These are phyloP conservation scores for Cotesia glomerata DNA, from an alignment of 1,140 invertebrate genomes.

Conservation along the genomic window DNA sequence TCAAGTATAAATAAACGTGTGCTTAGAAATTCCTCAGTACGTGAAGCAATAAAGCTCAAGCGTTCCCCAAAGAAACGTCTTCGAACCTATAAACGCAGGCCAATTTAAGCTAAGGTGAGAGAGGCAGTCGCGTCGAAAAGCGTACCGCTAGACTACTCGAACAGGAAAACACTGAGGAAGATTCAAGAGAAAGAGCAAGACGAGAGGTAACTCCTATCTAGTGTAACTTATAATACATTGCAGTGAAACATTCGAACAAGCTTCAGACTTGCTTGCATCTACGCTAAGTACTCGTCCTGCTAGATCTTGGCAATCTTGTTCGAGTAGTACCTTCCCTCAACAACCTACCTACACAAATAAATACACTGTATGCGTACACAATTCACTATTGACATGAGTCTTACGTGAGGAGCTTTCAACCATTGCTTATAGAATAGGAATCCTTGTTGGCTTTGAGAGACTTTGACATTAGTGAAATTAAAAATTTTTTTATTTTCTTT, in stretches of 20 bases:
- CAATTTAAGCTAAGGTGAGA: not conserved
- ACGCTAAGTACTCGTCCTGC: not conserved
- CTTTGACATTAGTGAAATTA: not conserved
- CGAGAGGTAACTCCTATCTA: not conserved
- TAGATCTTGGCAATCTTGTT: not conserved
- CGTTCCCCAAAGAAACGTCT: not conserved
- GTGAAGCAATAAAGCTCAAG: not conserved
- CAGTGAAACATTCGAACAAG: not conserved
- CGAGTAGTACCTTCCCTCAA: not conserved
- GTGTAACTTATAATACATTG: not conserved
- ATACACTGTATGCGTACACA: not conserved
- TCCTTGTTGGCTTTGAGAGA: not conserved
- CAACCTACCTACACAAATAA: not conserved
- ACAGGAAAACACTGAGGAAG: not conserved
- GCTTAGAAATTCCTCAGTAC: not conserved
- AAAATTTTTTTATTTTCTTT: too few relatives aligned
- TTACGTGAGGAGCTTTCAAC: not conserved
- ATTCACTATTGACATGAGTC: not conserved
- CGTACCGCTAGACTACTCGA: too few relatives aligned
- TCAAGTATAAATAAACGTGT: not conserved
- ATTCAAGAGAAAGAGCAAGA: not conserved
- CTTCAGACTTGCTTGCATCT: not conserved
- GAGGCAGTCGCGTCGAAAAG: not conserved
- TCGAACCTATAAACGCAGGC: not conserved
- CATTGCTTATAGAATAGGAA: not conserved